Evolutionary conservation across 2,888 invertebrate genomes (phyloP), one percentile per base, ranked within the genome.

Genomic region (Lasioglossum morio): DNA sequence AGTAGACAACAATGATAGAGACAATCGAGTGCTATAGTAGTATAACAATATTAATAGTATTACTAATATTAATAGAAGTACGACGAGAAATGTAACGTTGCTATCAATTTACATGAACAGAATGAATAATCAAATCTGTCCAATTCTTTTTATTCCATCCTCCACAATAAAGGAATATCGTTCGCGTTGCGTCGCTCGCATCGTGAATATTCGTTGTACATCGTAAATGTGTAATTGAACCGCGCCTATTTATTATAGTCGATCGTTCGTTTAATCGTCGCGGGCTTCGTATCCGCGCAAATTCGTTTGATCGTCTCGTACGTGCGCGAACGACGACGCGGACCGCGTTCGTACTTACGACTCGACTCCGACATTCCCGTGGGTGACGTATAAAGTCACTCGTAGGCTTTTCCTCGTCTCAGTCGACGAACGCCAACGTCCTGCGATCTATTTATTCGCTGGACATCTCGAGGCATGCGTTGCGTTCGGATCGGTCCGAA

Each of bases 321-420:
- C 16, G 40, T 43, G 70, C 70, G 57, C 34, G 57, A 30, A 78
- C 43, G 40, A 78, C 43, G 40, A 37, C 78, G 72, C 63, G 63
- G 4, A n/a, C 57, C 63, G 63, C 63, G 63, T 63, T 12, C 63
- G 30, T 30, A 72, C 57, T 43, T 23, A 27, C 72, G 72, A 30
- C 72, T 30, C 72, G 72, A 16, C 78, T 30, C 57, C 27, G 57
- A 57, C 72, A 57, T 70, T 81, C 75, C 74, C 92, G 95, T 95
- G 94, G 95, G 95, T 95, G 94, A 94, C 90, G 92, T 95, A 95
- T 95, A 95, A 95, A 95, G 94, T 92, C 93, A 90, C 90, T 89
- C 82, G 88, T 89, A 85, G 88, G 90, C 88, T 90, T 92, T 92
- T 94, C 92, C 92, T 89, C 87, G 91, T 91, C 90, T 90, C 94